Base-by-base conservation (phyloP, 2,797 vertebrate genomes). In the Pelochelys cantorii region DNA sequence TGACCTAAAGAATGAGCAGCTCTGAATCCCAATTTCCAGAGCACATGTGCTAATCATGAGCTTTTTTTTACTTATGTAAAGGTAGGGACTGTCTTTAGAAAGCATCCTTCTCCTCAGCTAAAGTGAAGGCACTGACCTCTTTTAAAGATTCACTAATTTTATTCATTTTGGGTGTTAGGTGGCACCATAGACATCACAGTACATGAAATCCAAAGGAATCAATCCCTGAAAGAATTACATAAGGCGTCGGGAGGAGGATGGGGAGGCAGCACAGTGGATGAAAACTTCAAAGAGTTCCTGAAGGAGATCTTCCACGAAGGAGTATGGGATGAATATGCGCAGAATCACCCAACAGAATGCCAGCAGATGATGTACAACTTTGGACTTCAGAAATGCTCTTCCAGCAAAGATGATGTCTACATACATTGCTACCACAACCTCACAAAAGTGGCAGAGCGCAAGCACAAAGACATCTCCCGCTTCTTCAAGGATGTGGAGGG, bases 111-210 rank as follows among this genome's bases (percentile, higher is more conserved):
- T 57, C 52, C 62, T 84, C 77, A 3, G 1, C 71, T 77, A 42
- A 84, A 42, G 42, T 42, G 42, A 42, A 42, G 42, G 42, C 42
- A 42, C 42, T 42, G 42, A 42, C 42, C 7, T 42, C 42, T 42
- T 42, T 42, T 42, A 42, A 87, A 56, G 74, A 92, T 29, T 22
- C 59, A 52, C 29, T 18, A 27, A 90, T 57, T 85, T 78, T 3
- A 52, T 75, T 85, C 22, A 10, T 56, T 12, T 31, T 29, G 71
- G 71, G 5, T 55, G 4, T 4, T 84, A 93, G 93, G 95, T 83
- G 95, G 96, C 31, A 97, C 96, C 22, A 34, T 95, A 87, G 96
- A 96, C 85, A 96, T 97, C 60, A 97, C 95, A 0, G 95, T 96
- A 8, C 94, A 96, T 18, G 96, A 97, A 82, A 92, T 97, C 83